phyloP scores from a whole-genome alignment of 1,140 invertebrate species.

The Parasteatoda tepidariorum region DNA sequence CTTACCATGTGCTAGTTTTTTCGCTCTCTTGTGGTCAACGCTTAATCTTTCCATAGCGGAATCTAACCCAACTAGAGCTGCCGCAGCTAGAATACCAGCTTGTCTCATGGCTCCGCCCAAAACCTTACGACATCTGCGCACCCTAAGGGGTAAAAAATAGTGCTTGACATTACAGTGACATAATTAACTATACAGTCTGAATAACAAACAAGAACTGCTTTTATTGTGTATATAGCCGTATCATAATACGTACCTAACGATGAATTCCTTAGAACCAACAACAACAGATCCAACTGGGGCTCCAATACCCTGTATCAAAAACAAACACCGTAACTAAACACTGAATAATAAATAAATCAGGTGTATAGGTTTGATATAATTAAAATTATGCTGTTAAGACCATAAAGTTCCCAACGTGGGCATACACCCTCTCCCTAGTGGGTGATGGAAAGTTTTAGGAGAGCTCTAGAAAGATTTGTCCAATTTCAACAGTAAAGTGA shows the following conservation, averaged over 20 bases:
- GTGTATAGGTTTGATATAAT: no score
- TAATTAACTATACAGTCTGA: no score
- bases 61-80: constrained; percentile 84
- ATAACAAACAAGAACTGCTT: no score
- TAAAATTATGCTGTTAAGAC: no score
- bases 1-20: constrained; percentile 42
- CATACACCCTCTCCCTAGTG: no score
- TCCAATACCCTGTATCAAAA: constrained; percentile 78
- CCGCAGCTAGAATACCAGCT: constrained; percentile 87
- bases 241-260: constrained; percentile 68
- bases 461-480: no score
- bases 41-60: constrained; percentile 77
- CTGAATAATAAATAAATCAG: background rate
- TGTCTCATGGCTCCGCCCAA: constrained; percentile 94
- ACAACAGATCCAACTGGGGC: constrained; percentile 89
- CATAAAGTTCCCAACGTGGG: no score
- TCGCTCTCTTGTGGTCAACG: constrained; percentile 76
- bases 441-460: no score
- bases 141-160: no score
- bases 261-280: constrained; percentile 82
- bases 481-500: no score
- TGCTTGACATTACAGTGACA: no score
- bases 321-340: constrained; percentile 2
- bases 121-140: constrained; percentile 82
- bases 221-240: no score